Evolutionary conservation across 1,140 invertebrate genomes (phyloP).

Genomic region (Brachionus manjavacas): DNA sequence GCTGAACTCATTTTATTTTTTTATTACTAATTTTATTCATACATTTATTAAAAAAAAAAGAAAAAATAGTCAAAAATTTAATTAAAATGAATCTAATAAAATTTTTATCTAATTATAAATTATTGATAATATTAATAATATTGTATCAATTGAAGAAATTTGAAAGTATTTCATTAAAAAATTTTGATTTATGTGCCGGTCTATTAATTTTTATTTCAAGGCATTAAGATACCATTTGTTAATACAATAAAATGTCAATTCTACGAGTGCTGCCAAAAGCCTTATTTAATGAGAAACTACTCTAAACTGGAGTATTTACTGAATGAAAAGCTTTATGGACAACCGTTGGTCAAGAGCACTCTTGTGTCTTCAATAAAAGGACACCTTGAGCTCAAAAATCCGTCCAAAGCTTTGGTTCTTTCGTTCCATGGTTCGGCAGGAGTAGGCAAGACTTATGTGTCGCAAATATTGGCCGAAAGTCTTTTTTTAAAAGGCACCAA

Average conservation of each 20-base stretch:
- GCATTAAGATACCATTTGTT: neutral
- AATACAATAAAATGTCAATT: neutral
- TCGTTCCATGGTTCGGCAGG: slow-evolving; percentile 58
- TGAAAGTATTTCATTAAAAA: neutral
- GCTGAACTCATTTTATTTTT: neutral
- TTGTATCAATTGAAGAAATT: neutral
- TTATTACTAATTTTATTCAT: too few species aligned
- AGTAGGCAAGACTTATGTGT: slow-evolving; percentile 78
- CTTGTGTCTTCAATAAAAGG: neutral
- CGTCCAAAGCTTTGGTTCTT: slow-evolving; percentile 50
- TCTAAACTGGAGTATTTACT: neutral
- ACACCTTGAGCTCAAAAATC: slow-evolving; percentile 27
- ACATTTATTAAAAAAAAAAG: neutral
- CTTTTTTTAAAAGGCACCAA: slow-evolving; percentile 69
- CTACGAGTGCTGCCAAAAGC: slow-evolving; percentile 34
- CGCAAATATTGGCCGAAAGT: slow-evolving; percentile 70
- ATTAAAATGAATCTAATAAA: too few species aligned
- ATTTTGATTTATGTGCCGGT: neutral
- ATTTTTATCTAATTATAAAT: too few species aligned
- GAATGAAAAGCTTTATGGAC: neutral
- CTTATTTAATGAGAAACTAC: slow-evolving; percentile 8
- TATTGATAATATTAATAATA: neutral
- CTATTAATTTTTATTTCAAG: neutral
- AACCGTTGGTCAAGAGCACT: neutral
- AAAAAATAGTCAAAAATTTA: too few species aligned